Percentiles rank a stretch among this genome's conserved stretches.
phyloP scores from a whole-genome alignment of 2,888 invertebrate species.

The Opisthograptis luteolata region DNA sequence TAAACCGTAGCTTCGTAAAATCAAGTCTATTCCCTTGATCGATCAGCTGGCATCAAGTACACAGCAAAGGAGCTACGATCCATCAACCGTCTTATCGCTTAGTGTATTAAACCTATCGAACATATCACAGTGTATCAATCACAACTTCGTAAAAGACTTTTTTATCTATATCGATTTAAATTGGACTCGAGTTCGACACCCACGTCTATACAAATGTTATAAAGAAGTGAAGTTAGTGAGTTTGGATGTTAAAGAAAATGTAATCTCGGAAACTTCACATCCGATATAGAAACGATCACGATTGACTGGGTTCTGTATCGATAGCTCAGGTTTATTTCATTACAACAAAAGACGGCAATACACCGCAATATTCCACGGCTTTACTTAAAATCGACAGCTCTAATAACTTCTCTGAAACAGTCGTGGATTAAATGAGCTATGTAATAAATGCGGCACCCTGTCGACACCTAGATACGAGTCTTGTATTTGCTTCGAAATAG shows the following conservation, averaged over 20 bases:
- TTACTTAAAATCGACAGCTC: slow-evolving; percentile 1
- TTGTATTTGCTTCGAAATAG: slow-evolving; percentile 1
- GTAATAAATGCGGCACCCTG: neutral
- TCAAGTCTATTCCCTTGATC: slow-evolving; percentile 1
- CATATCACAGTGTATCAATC: neutral
- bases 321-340: neutral
- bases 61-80: neutral
- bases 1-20: neutral
- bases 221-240: too few species aligned
- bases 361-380: neutral
- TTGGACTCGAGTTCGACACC: too few species aligned
- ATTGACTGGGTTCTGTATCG: neutral
- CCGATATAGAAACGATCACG: too few species aligned
- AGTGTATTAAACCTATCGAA: neutral
- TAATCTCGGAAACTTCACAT: too few species aligned
- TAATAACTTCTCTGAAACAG: slow-evolving; percentile 3
- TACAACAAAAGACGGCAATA: neutral
- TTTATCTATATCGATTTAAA: too few species aligned
- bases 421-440: slow-evolving; percentile 7
- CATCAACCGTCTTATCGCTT: slow-evolving; percentile 6
- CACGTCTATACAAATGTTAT: too few species aligned
- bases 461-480: slow-evolving; percentile 10
- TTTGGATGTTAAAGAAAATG: too few species aligned
- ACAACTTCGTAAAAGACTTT: too few species aligned
- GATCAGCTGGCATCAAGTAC: slow-evolving; percentile 1